Evolutionary conservation across 1,140 invertebrate species (phyloP).

Genomic region (Drosophila gunungcola): DNA sequence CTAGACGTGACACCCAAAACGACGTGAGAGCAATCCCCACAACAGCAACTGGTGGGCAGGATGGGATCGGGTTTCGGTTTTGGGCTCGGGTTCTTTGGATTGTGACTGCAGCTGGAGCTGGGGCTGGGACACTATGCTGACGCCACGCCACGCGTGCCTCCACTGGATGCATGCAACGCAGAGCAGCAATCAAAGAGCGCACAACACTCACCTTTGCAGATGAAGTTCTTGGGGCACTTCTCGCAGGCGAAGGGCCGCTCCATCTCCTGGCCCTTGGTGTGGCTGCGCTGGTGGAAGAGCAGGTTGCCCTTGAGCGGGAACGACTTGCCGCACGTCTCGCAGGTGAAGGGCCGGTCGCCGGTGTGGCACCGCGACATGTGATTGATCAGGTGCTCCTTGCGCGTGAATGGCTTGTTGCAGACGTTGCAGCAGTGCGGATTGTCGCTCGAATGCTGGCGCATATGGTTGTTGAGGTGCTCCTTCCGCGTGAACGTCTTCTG

Average conservation of each 20-base stretch:
- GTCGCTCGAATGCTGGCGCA: constrained; percentile 90
- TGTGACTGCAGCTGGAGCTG: constrained; percentile 15
- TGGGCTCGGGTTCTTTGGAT: not conserved
- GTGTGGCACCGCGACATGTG: constrained; percentile 93
- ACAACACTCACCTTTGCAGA: constrained; percentile 92
- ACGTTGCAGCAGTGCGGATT: constrained; percentile 92
- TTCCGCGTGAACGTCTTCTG: constrained; percentile 94
- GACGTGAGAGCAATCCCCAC: constrained; percentile 19
- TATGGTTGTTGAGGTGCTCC: constrained; percentile 91
- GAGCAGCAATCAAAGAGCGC: constrained; percentile 30
- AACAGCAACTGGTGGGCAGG: constrained; percentile 16
- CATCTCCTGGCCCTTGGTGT: constrained; percentile 93
- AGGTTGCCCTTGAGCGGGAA: constrained; percentile 96
- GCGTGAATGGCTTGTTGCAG: constrained; percentile 93
- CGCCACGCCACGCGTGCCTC: constrained; percentile 68
- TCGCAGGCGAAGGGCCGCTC: constrained; percentile 97
- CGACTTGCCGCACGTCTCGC: constrained; percentile 93
- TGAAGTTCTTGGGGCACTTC: constrained; percentile 98
- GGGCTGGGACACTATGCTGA: constrained; percentile 68
- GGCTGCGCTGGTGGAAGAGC: constrained; percentile 97
- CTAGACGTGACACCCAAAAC: not conserved
- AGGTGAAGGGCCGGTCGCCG: constrained; percentile 92
- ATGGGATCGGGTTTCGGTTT: not conserved
- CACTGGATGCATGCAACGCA: constrained; percentile 46
- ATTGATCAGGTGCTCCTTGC: constrained; percentile 91